Conservation (phyloP, 2,888 invertebrate species). For the Steinernema hermaphroditum region DNA sequence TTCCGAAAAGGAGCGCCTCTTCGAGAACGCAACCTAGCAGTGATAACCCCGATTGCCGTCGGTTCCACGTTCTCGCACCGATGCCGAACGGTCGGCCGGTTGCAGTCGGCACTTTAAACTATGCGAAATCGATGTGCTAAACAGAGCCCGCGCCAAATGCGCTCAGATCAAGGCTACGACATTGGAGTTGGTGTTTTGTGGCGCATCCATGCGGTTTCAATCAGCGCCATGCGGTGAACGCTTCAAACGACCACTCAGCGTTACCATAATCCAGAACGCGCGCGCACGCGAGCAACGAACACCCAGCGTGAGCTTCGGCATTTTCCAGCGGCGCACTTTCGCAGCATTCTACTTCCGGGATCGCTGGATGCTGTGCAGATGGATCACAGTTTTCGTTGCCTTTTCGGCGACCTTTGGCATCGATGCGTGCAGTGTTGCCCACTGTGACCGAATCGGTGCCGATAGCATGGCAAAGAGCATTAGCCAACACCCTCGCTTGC, state of each 20-base stretch:
- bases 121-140: background rate
- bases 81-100: background rate
- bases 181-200: no score
- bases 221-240: background rate
- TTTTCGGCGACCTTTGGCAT: constrained; percentile 3
- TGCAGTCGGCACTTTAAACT: constrained; percentile 29
- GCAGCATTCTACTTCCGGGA: background rate
- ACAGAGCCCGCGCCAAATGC: background rate
- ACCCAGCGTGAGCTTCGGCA: background rate
- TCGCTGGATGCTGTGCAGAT: background rate
- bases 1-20: background rate
- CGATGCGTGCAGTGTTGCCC: constrained; percentile 19
- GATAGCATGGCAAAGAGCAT: constrained; percentile 17
- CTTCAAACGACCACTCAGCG: background rate
- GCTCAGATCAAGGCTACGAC: constrained; percentile 6
- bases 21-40: constrained; percentile 3
- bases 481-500: background rate
- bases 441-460: background rate
- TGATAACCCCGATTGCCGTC: constrained; percentile 25
- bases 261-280: background rate
- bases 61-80: background rate
- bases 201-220: background rate
- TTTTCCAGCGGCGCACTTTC: background rate
- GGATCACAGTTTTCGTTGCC: background rate
- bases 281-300: constrained; percentile 4